Evolutionary conservation across 1,140 invertebrate species (phyloP).

Genomic region (Tetramorium simillimum): DNA sequence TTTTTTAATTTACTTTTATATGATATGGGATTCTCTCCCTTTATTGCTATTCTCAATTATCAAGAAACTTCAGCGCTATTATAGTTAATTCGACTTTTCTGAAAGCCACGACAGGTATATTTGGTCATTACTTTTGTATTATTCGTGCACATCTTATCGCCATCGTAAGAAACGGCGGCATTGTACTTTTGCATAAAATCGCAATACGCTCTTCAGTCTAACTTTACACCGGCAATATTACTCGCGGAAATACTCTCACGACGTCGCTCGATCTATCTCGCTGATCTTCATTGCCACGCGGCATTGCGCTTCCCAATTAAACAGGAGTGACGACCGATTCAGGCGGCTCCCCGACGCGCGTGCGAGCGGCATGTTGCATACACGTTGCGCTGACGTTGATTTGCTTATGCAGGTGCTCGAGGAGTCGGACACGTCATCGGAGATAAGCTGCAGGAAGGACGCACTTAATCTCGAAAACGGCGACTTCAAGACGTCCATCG

Average conservation of each 20-base stretch:
- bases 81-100: neutral
- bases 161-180: neutral
- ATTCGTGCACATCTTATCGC: conserved; percentile 1
- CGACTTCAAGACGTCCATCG: conserved; percentile 84
- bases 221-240: conserved; percentile 17
- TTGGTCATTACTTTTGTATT: neutral
- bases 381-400: conserved; percentile 41
- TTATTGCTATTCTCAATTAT: neutral
- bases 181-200: neutral
- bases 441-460: conserved; percentile 86
- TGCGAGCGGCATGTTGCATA: neutral
- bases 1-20: neutral
- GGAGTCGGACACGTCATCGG: conserved; percentile 86
- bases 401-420: conserved; percentile 84
- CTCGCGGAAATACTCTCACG: neutral
- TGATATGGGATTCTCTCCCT: too few species aligned
- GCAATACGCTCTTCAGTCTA: neutral
- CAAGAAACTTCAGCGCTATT: neutral
- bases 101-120: neutral
- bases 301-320: conserved; percentile 44
- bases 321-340: conserved; percentile 29
- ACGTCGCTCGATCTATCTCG: neutral
- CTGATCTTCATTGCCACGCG: conserved; percentile 13
- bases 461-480: conserved; percentile 84
- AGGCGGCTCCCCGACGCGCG: neutral